A percentile compares a stretch with the other conserved stretches of the same genome.
phyloP scores from a whole-genome alignment of 2,797 vertebrate species.

The Myripristis murdjan region DNA sequence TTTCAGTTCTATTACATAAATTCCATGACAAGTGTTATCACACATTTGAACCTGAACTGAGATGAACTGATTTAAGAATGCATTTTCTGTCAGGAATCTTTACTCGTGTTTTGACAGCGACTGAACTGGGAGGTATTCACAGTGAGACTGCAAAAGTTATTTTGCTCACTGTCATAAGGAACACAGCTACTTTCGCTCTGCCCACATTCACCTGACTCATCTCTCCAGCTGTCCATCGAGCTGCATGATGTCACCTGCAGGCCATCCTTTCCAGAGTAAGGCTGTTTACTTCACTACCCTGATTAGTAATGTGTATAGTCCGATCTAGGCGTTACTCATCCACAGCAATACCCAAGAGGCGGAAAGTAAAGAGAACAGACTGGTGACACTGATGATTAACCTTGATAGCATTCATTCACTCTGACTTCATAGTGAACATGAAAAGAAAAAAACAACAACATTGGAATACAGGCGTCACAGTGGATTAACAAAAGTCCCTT shows the following conservation, averaged over 20 bases:
- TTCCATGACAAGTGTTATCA: neutral
- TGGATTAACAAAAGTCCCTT: conserved; percentile 37
- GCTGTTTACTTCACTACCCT: conserved; percentile 54
- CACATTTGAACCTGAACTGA: neutral
- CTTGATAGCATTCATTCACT: conserved; percentile 41
- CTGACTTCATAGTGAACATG: conserved; percentile 49
- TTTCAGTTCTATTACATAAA: neutral
- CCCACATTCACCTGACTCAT: conserved; percentile 81
- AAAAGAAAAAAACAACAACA: no score
- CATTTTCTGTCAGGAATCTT: conserved; percentile 42
- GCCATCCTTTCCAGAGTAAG: conserved; percentile 48
- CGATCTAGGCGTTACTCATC: conserved; percentile 58
- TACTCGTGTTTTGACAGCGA: conserved; percentile 72
- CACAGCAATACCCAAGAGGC: conserved; percentile 33
- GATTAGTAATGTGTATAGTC: conserved; percentile 57
- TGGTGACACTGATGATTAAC: conserved; percentile 48
- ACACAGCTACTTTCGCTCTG: conserved; percentile 69
- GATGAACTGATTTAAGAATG: neutral
- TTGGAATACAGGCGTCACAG: conserved; percentile 13
- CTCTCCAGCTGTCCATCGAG: conserved; percentile 74
- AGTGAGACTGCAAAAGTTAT: conserved; percentile 1
- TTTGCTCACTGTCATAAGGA: conserved; percentile 72
- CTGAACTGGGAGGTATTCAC: conserved; percentile 47
- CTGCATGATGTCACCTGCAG: conserved; percentile 73
- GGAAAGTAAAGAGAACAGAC: conserved; percentile 50